Evolutionary conservation across 1,140 invertebrate species (phyloP).

Genomic region (Drosophila nannoptera): DNA sequence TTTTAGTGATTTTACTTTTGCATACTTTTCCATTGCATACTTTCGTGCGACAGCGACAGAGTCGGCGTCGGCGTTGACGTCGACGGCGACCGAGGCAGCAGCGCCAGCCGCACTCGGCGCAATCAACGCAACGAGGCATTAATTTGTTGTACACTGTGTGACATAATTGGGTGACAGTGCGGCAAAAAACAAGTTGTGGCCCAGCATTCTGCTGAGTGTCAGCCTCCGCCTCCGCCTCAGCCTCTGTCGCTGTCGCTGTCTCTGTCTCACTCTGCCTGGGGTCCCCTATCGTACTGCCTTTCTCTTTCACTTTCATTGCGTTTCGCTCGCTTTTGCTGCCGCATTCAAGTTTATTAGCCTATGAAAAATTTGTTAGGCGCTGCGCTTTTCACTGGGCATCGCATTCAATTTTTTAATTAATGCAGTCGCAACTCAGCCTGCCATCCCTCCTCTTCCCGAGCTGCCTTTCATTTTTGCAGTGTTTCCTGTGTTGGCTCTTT

Average conservation of each 20-base stretch:
- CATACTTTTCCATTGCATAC: conserved; percentile 63
- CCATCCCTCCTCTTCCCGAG: background rate
- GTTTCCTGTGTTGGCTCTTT: background rate
- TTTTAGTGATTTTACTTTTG: conserved; percentile 75
- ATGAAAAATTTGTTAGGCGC: conserved; percentile 75
- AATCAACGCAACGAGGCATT: conserved; percentile 78
- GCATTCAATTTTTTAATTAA: conserved; percentile 76
- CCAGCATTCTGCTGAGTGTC: conserved; percentile 43
- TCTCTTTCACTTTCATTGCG: background rate
- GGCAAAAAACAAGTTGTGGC: conserved; percentile 68
- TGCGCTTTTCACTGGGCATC: conserved; percentile 68
- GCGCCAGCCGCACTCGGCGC: conserved; percentile 58
- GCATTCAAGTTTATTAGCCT: conserved; percentile 78
- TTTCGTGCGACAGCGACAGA: conserved; percentile 54
- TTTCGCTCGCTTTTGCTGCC: conserved; percentile 39
- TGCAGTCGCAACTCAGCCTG: conserved; percentile 51
- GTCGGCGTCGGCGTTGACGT: conserved; percentile 2
- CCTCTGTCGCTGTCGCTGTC: background rate
- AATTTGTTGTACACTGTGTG: conserved; percentile 77
- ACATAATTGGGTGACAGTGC: conserved; percentile 78
- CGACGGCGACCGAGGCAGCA: conserved; percentile 9
- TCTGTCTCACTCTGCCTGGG: conserved; percentile 1
- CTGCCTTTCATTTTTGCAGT: background rate
- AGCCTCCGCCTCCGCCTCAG: conserved; percentile 1
- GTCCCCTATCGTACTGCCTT: conserved; percentile 1